Evolutionary conservation across 2,797 vertebrate species (phyloP).

Genomic region (Premnoplex brunnescens): DNA sequence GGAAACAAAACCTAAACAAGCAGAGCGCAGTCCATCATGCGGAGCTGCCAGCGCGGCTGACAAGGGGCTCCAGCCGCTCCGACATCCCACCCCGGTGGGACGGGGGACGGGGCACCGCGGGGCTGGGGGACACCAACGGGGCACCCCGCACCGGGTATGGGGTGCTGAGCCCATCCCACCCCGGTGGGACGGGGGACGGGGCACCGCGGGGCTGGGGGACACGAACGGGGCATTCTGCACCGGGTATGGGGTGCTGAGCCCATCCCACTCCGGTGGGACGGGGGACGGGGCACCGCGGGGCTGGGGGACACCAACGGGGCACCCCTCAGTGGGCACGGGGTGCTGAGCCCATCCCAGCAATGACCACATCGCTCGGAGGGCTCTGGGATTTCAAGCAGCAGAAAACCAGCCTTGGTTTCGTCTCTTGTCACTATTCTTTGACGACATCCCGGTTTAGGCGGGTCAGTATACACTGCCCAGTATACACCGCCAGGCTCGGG

Average conservation of each 20-base stretch:
- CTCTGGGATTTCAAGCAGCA: not conserved
- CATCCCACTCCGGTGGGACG: not conserved
- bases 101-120: not conserved
- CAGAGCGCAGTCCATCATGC: constrained; percentile 66
- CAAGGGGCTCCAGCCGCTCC: constrained; percentile 20
- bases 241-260: not conserved
- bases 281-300: not conserved
- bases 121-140: not conserved
- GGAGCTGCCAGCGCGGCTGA: constrained; percentile 29
- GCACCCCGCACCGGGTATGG: not conserved
- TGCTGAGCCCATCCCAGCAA: not conserved
- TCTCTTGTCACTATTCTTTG: rapidly evolving
- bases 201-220: not conserved
- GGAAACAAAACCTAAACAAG: constrained; percentile 74
- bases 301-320: not conserved
- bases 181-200: not conserved
- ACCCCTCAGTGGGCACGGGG: not conserved
- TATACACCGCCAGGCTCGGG: not conserved
- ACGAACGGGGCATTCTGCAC: not conserved
- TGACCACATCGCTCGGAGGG: rapidly evolving
- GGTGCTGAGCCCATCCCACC: not conserved
- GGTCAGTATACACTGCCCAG: no score
- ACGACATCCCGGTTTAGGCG: rapidly evolving
- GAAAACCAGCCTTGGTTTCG: rapidly evolving
- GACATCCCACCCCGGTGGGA: constrained; percentile 1